phyloP scores from a whole-genome alignment of 2,113 vertebrate genomes.

The Calyptommatus sinebrachiatus region DNA sequence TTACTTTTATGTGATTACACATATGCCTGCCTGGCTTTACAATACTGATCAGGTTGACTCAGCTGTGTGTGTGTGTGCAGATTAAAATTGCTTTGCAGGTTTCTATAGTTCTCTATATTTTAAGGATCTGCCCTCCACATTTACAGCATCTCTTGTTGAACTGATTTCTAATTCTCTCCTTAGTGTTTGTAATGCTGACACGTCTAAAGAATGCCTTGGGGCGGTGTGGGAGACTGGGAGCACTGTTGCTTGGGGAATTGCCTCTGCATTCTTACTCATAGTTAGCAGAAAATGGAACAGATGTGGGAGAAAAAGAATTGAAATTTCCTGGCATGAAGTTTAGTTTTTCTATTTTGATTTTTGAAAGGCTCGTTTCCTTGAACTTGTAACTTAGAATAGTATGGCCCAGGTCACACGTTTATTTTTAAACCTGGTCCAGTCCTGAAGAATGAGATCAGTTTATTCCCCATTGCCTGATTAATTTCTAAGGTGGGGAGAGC shows the following conservation, averaged over 20 bases:
- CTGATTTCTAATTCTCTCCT: neutral
- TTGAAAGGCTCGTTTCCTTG: neutral
- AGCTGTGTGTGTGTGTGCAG: neutral
- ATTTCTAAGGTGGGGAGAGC: no score
- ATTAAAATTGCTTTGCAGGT: slow-evolving; percentile 30
- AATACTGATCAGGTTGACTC: neutral
- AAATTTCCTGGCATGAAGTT: slow-evolving; percentile 27
- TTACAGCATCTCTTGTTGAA: slow-evolving; percentile 28
- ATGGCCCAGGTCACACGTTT: no score
- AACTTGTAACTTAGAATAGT: neutral
- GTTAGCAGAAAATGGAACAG: neutral
- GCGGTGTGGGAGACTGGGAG: neutral
- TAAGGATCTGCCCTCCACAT: slow-evolving; percentile 26
- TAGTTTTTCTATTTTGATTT: slow-evolving; percentile 11
- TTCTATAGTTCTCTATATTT: neutral
- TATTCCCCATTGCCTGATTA: no score
- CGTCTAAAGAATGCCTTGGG: neutral
- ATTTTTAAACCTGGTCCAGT: no score
- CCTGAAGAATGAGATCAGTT: no score
- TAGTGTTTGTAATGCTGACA: slow-evolving; percentile 22
- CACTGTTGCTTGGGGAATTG: neutral
- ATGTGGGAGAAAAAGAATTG: neutral
- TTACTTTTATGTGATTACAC: slow-evolving; percentile 22
- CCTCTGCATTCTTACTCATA: neutral
- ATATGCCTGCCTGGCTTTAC: slow-evolving; percentile 10